Evolutionary conservation across 2,797 vertebrate species (phyloP), one percentile per base, ranked within the genome.

Genomic region (Cuculus canorus): DNA sequence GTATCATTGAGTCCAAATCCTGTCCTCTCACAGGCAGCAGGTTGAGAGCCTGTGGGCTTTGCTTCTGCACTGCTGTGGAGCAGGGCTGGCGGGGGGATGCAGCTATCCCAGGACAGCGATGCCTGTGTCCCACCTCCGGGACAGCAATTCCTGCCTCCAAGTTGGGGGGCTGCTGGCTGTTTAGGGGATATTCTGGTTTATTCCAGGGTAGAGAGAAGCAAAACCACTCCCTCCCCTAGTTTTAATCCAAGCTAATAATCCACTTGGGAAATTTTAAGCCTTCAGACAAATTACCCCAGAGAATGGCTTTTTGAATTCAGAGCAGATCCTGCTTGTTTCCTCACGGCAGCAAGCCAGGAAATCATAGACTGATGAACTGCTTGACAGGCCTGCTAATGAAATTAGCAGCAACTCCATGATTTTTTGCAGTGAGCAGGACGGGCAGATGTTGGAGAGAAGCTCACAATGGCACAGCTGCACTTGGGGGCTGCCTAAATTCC

Each of bases 351-450:
- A 63, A 89, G 90, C 94, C 93, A 90, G 94, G 75, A 92, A 94
- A 90, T 80, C 91, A 57, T 19, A 88, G 88, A 90, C 24, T 91
- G 84, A 92, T 88, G 95, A 95, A 93, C 54, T 5, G 33, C 92
- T 96, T 85, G 91, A 87, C 13, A 9, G 87, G 89, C 72, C 82
- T 63, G 87, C 89, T 95, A 95, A 95, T 95, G 95, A 95, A 96
- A 94, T 95, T 88, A 96, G 78, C 73, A 45, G 80, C 87, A 70
- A 85, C 87, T 90, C 93, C 57, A 0, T 76, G 88, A 13, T 60
- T 88, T 88, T 66, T 77, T 76, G 33, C 39, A 30, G 90, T 6
- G 82, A 88, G 63, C 68, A 63, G 85, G 91, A 75, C n/a, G 8
- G 85, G 86, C 77, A 90, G 86, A 73, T 85, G 88, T 57, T 71